Base-by-base conservation (phyloP, 2,888 invertebrate genomes). In the Halictus quadricinctus region DNA sequence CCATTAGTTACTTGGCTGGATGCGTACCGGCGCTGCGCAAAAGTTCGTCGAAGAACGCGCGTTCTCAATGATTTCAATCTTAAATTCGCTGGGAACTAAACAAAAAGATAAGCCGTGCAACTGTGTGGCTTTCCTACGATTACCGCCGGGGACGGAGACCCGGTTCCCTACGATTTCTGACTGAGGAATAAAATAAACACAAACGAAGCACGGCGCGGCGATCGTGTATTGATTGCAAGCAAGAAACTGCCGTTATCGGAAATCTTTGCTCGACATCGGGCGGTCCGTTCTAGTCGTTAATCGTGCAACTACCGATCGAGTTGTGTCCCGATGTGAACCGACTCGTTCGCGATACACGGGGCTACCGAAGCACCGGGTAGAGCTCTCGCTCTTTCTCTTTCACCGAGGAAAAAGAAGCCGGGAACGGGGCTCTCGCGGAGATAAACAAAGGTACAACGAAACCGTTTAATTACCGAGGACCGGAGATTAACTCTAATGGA, bases 401-500 rank as follows among this genome's bases (percentile, higher is more conserved):
- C 54, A 2, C 8, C 54, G 54, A 8, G 43, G 25, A 43, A 60
- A 69, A 76, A 79, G 79, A 83, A 75, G 81, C 81, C 79, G 79
- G 36, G 75, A 76, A 88, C 83, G 83, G 8, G 69, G 87, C 80
- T 75, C 74, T 77, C 86, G 87, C 75, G 70, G 87, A 91, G 92
- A 92, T 92, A 92, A 93, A 93, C 92, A 92, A 92, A 91, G 90
- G 90, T 92, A 92, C 92, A 93, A 91, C 90, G 92, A 88, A 92
- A 93, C 91, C 92, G 92, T 93, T 94, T 93, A 94, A 94, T 94
- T 94, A 93, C 92, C 90, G 85, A 82, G 85, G 87, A 85, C 86
- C 90, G 83, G 88, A 93, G 92, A 93, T 93, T 93, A 94, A 91
- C 92, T 90, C 93, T 93, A 93, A 94, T 94, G 94, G 94, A 93